phyloP scores from a whole-genome alignment of 2,797 vertebrate genomes.

The Bradypodion ventrale region DNA sequence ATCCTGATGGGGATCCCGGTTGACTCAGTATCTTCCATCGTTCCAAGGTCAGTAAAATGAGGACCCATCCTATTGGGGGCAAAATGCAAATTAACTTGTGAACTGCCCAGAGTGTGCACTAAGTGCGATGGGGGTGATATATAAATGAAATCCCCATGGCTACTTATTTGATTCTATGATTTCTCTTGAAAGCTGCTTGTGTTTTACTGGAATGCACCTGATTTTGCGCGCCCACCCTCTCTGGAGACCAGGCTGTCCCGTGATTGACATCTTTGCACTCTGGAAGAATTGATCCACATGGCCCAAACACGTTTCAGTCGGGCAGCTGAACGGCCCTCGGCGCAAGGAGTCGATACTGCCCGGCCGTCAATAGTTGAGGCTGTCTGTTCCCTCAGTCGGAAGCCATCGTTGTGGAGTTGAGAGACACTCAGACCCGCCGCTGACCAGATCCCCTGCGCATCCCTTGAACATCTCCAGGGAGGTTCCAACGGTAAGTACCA shows the following conservation, averaged over 20 bases:
- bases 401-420: background rate
- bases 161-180: background rate
- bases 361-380: slow-evolving; percentile 22
- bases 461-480: fast-evolving
- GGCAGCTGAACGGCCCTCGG: background rate
- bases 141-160: no score
- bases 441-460: background rate
- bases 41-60: no score
- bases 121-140: no score
- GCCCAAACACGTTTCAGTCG: slow-evolving; percentile 27
- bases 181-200: no score
- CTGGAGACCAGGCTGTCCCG: background rate
- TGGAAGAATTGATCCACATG: slow-evolving; percentile 14
- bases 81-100: no score
- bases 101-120: no score
- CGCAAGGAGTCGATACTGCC: background rate
- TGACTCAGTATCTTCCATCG: no score
- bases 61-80: no score
- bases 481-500: slow-evolving; percentile 39
- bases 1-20: no score
- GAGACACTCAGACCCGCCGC: background rate
- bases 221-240: background rate
- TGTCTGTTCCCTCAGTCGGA: slow-evolving; percentile 1
- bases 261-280: slow-evolving; percentile 27
- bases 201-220: background rate